Conservation (phyloP, 2,888 invertebrate species). For the Trissoscelio sp. region DNA sequence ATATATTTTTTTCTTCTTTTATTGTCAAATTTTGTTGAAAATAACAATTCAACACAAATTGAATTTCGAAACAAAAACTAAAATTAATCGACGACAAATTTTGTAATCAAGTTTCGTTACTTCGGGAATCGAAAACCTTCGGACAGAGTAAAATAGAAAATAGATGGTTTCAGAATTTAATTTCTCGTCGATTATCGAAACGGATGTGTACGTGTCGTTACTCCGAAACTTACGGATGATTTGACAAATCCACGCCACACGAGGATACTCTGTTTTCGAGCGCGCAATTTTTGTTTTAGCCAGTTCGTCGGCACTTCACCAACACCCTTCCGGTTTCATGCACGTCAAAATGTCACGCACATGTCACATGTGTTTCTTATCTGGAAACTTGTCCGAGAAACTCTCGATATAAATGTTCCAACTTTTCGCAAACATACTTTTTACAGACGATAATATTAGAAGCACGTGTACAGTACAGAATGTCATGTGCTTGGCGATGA, state of each 20-base stretch:
- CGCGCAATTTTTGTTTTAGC: constrained; percentile 40
- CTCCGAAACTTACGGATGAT: constrained; percentile 30
- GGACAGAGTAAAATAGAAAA: constrained; percentile 28
- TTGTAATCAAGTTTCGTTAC: constrained; percentile 21
- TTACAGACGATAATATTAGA: constrained; percentile 20
- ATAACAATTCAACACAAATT: not conserved
- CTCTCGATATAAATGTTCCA: constrained; percentile 48
- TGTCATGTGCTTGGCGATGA: not conserved
- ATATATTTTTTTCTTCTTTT: not conserved
- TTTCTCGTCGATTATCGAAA: constrained; percentile 43
- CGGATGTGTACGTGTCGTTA: constrained; percentile 37
- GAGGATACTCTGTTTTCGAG: constrained; percentile 13
- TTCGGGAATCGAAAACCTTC: constrained; percentile 11
- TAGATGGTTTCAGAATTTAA: constrained; percentile 35
- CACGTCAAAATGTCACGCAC: constrained; percentile 57
- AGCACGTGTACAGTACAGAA: constrained; percentile 30
- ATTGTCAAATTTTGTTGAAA: not conserved
- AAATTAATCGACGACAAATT: not conserved
- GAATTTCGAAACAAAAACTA: not conserved
- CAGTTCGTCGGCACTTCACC: constrained; percentile 43
- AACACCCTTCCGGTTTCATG: constrained; percentile 41
- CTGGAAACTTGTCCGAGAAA: constrained; percentile 44
- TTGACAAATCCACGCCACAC: constrained; percentile 45
- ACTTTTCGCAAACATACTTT: constrained; percentile 46
- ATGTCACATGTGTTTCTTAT: constrained; percentile 58